Evolutionary conservation across 2,797 vertebrate genomes (phyloP).

Genomic region (Lagocephalus sceleratus): DNA sequence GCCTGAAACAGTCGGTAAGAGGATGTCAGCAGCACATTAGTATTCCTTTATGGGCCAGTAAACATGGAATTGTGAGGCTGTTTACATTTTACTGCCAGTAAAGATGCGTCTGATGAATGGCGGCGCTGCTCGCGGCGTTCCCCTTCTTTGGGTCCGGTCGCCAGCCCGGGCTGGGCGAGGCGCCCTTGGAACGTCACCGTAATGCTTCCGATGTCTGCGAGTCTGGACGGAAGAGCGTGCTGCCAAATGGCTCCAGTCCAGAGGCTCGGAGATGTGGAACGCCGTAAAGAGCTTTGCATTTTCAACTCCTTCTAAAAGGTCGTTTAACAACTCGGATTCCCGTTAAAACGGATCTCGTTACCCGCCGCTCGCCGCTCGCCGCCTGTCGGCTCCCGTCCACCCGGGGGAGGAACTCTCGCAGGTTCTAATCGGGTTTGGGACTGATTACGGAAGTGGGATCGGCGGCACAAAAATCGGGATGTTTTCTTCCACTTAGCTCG

Average conservation of each 20-base stretch:
- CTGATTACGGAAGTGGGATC: constrained; percentile 45
- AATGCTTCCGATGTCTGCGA: constrained; percentile 49
- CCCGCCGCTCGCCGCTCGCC: constrained; percentile 48
- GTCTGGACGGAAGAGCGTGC: constrained; percentile 32
- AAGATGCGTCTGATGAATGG: constrained; percentile 1
- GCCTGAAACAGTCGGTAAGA: constrained; percentile 20
- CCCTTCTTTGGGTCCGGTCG: constrained; percentile 35
- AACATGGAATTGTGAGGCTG: constrained; percentile 1
- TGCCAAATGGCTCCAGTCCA: constrained; percentile 65
- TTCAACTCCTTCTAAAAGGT: constrained; percentile 53
- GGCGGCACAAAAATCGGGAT: constrained; percentile 14
- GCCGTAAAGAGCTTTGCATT: constrained; percentile 37
- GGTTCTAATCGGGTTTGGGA: constrained; percentile 54
- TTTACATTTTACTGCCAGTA: constrained; percentile 9
- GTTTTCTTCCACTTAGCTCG: constrained; percentile 60
- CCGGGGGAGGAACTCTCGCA: constrained; percentile 24
- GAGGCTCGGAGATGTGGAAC: constrained; percentile 28
- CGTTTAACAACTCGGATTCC: constrained; percentile 47
- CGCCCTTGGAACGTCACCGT: constrained; percentile 55
- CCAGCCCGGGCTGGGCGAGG: constrained; percentile 42
- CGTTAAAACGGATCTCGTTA: constrained; percentile 44
- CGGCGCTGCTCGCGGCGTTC: constrained; percentile 16
- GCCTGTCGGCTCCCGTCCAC: too few species aligned
- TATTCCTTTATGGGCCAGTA: background rate
- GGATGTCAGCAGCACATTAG: background rate